These are phyloP conservation scores for Falco berigora DNA, from an alignment of 2,797 vertebrate genomes.

Conservation along the genomic window DNA sequence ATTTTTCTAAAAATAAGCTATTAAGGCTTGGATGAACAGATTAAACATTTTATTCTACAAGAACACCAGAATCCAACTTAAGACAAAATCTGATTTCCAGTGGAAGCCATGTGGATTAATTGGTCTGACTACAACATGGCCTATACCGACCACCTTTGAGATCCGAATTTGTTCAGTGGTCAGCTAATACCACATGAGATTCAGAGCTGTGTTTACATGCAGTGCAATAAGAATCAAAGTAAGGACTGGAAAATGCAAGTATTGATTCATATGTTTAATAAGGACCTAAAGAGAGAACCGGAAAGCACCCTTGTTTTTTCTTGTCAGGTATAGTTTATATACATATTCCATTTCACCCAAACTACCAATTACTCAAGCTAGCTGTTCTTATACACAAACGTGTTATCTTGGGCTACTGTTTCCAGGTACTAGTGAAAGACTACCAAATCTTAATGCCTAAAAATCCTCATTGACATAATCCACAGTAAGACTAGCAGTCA, in stretches of 20 bases:
- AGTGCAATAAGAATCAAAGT: neutral
- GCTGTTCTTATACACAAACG: neutral
- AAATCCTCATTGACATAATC: neutral
- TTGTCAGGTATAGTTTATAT: neutral
- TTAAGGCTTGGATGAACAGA: neutral
- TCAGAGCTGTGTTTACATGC: neutral
- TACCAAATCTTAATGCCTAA: neutral
- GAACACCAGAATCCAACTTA: neutral
- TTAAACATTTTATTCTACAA: neutral
- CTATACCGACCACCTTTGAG: neutral
- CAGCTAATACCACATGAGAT: neutral
- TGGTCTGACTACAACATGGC: neutral
- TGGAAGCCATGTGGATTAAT: neutral
- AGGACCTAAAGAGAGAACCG: neutral
- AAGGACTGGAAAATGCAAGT: fast-evolving
- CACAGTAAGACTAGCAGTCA: neutral
- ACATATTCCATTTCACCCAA: neutral
- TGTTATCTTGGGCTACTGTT: neutral
- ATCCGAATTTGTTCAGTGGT: neutral
- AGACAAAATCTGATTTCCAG: neutral
- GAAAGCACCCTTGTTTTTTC: neutral
- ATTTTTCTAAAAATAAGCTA: neutral
- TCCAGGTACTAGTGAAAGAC: neutral
- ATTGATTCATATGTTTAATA: neutral
- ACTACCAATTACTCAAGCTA: neutral